Evolutionary conservation across 2,888 invertebrate genomes (phyloP).

Genomic region (Melangyna quadrimaculata): DNA sequence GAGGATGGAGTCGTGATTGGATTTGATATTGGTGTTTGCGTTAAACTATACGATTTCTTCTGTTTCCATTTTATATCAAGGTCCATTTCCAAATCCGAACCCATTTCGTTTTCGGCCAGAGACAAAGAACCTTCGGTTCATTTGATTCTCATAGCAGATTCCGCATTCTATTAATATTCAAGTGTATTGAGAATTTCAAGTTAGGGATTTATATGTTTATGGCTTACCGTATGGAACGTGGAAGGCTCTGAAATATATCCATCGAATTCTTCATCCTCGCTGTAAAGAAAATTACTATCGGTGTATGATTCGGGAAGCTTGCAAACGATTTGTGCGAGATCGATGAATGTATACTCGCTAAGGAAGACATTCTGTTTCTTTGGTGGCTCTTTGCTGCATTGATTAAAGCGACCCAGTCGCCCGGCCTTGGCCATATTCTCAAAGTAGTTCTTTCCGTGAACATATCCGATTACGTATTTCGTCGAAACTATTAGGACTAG

Average conservation of each 20-base stretch:
- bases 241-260: conserved; percentile 94
- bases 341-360: conserved; percentile 90
- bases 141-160: conserved; percentile 76
- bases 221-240: conserved; percentile 77
- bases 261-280: conserved; percentile 84
- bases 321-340: conserved; percentile 96
- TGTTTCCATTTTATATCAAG: conserved; percentile 69
- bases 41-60: conserved; percentile 74
- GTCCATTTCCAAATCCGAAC: conserved; percentile 84
- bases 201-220: background rate
- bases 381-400: conserved; percentile 80
- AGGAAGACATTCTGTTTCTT: conserved; percentile 79
- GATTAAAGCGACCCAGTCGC: conserved; percentile 84
- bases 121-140: conserved; percentile 90
- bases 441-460: conserved; percentile 93
- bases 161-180: conserved; percentile 75
- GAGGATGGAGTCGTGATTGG: conserved; percentile 53
- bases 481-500: conserved; percentile 96
- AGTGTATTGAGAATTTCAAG: background rate
- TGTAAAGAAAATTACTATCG: conserved; percentile 79
- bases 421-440: conserved; percentile 91
- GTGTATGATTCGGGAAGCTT: conserved; percentile 85
- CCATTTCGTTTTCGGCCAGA: conserved; percentile 91
- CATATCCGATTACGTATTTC: conserved; percentile 98
- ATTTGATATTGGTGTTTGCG: conserved; percentile 72